Evolutionary conservation across 2,888 invertebrate species (phyloP), one percentile per base, ranked within the genome.

Genomic region (Campoplex nolae): DNA sequence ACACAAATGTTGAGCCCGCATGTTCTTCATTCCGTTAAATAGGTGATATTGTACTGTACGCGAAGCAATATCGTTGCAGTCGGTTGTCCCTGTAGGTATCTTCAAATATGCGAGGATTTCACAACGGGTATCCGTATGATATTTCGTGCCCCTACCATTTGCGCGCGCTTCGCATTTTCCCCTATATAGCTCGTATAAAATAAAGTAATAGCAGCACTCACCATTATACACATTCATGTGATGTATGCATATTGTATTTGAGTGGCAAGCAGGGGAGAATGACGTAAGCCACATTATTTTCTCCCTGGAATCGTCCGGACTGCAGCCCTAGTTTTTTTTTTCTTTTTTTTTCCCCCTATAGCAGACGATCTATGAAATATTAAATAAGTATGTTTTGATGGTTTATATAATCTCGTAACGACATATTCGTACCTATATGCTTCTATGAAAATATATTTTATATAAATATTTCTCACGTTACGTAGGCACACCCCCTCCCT

Each of bases 201-300:
- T 84, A 84, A 86, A 81, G 77, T 84, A 76, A 78, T 81, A 77
- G 67, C 48, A 75, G 56, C 68, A 83, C 76, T 65, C 56, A 74
- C 74, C 54, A 42, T 67, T 68, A 48, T 7, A 62, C 78, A 68
- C 62, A 58, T 74, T 32, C 70, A 32, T 45, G 23, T 6, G 16
- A 56, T 54, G 28, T 48, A 83, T 76, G 45, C 68, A 82, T 56
- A 38, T 45, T 23, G 38, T 51, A 58, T 79, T 65, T 80, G 76
- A 51, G n/a, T n/a, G n/a, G 28, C 54, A 23, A 67, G 38, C 16
- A 8, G 13, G 68, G 28, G 28, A 23, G 65, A 51, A 78, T 16
- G 38, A 38, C 28, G 18, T n/a, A 48, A 68, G 45, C 45, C 32
- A 32, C 45, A 58, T 71, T 54, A 70, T 79, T 70, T 45, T 32